These are phyloP conservation scores for Kryphioiulus occultus DNA, from an alignment of 2,888 invertebrate genomes.

Conservation along the genomic window DNA sequence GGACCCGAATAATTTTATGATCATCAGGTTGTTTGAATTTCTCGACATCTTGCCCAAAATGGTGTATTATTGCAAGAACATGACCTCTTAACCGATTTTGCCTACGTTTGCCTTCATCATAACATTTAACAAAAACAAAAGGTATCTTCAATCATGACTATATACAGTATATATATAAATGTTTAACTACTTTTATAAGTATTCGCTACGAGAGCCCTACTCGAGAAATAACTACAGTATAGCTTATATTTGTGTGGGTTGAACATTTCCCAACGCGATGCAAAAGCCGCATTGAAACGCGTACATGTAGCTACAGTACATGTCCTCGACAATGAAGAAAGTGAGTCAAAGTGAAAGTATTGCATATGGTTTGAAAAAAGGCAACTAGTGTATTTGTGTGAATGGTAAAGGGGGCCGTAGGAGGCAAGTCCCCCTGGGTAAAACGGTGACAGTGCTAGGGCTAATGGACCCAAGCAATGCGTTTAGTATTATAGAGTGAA, in stretches of 20 bases:
- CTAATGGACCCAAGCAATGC: neutral
- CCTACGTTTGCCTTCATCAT: neutral
- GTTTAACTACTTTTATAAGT: neutral
- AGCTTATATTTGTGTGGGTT: constrained; percentile 36
- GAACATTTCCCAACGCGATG: constrained; percentile 24
- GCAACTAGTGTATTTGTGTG: constrained; percentile 50
- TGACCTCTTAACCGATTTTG: constrained; percentile 21
- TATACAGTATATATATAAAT: constrained; percentile 40
- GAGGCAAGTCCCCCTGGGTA: neutral
- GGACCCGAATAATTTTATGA: too few species aligned
- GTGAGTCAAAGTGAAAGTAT: constrained; percentile 41
- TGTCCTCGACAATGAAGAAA: constrained; percentile 12
- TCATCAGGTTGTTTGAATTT: neutral
- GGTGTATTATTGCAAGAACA: neutral
- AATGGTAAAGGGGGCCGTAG: constrained; percentile 21
- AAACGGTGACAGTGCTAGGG: constrained; percentile 18
- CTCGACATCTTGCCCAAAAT: neutral
- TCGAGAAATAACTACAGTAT: constrained; percentile 27
- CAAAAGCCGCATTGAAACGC: constrained; percentile 29
- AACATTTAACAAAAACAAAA: constrained; percentile 40
- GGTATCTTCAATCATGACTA: constrained; percentile 27
- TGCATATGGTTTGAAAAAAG: constrained; percentile 46
- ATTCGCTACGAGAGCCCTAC: constrained; percentile 7
- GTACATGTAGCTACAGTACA: neutral
- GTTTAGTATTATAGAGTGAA: neutral